These are phyloP conservation scores for Drosophila anomalata DNA, from an alignment of 2,888 invertebrate genomes.

Conservation along the genomic window DNA sequence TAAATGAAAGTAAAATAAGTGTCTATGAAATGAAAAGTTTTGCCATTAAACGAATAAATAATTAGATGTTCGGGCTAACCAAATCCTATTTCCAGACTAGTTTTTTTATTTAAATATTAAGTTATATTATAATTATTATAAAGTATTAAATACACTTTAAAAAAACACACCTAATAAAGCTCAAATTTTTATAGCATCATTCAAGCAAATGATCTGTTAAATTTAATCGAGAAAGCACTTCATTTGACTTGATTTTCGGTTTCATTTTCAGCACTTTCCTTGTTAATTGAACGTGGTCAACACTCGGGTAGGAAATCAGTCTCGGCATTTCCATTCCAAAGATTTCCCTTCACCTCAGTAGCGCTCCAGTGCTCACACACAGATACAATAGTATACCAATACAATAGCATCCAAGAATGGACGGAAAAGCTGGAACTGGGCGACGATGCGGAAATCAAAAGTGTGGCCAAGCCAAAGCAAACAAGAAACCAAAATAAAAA, in stretches of 20 bases:
- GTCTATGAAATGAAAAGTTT: conserved; percentile 6
- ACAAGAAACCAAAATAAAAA: conserved; percentile 10
- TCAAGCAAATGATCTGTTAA: conserved; percentile 6
- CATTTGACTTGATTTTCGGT: conserved; percentile 44
- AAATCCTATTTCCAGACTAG: no score
- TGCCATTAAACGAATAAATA: background rate
- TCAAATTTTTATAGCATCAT: background rate
- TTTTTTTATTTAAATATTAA: background rate
- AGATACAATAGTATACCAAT: background rate
- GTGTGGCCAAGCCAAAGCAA: conserved; percentile 55
- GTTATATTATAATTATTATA: background rate
- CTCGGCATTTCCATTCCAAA: conserved; percentile 26
- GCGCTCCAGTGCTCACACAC: conserved; percentile 46
- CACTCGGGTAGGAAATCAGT: conserved; percentile 26
- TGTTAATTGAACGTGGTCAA: conserved; percentile 60
- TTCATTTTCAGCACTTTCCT: conserved; percentile 61
- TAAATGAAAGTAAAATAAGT: conserved; percentile 50
- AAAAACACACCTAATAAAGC: background rate
- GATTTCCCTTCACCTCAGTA: conserved; percentile 32
- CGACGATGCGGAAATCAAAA: conserved; percentile 71
- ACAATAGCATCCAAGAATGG: background rate
- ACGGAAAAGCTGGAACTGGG: conserved; percentile 10
- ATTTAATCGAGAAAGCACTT: conserved; percentile 9
- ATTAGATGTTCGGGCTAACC: background rate
- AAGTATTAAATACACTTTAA: background rate